Evolutionary conservation across 2,113 vertebrate species (phyloP).

Genomic region (Megaleporinus macrocephalus): DNA sequence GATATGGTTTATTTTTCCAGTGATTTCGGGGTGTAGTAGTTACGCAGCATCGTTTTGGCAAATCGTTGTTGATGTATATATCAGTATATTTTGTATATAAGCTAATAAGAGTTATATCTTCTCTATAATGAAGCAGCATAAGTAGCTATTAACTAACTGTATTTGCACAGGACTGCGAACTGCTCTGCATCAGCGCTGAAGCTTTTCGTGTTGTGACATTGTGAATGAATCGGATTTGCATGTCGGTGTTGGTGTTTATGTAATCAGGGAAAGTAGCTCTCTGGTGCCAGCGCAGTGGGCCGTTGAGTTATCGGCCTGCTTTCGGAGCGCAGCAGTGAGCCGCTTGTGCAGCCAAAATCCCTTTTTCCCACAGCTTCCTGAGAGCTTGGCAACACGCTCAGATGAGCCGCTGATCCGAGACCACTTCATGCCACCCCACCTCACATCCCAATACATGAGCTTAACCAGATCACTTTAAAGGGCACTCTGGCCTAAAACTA

Average conservation of each 20-base stretch:
- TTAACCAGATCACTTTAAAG: no score
- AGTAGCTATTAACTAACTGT: background rate
- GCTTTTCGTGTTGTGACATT: background rate
- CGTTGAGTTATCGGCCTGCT: background rate
- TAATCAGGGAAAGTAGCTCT: conserved; percentile 3
- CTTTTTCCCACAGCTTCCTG: background rate
- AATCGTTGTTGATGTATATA: conserved; percentile 3
- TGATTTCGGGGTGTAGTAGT: background rate
- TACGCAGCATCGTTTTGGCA: conserved; percentile 9
- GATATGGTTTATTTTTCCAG: conserved; percentile 29
- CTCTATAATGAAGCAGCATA: background rate
- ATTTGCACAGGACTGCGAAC: background rate
- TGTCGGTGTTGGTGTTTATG: background rate
- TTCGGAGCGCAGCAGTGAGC: background rate
- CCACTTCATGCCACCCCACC: background rate
- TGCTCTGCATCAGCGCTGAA: background rate
- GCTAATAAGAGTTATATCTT: background rate
- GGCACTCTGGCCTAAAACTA: no score
- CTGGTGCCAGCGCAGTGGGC: background rate
- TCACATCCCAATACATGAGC: no score
- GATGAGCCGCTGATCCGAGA: background rate
- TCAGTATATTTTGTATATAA: background rate
- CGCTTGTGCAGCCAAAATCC: background rate
- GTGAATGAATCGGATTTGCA: conserved; percentile 24
- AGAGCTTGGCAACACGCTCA: background rate